phyloP scores from a whole-genome alignment of 1,140 invertebrate genomes.

The Nasonia vitripennis region DNA sequence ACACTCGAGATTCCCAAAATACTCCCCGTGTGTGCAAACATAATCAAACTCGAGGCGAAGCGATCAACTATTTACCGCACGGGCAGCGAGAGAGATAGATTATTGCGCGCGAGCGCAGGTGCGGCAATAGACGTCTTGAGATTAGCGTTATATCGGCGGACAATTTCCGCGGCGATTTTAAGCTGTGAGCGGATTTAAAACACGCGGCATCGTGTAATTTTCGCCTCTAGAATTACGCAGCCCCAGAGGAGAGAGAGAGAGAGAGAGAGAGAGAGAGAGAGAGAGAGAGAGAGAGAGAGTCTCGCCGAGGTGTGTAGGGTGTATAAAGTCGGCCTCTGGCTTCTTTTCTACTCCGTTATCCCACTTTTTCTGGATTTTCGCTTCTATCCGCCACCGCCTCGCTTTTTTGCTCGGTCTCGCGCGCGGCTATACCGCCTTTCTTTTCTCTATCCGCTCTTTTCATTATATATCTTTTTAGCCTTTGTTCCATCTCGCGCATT shows the following conservation, averaged over 20 bases:
- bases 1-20: not conserved
- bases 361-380: not conserved
- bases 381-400: not conserved
- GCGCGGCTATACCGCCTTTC: not conserved
- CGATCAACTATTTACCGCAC: not conserved
- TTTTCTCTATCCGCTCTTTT: not conserved
- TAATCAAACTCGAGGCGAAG: not conserved
- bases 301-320: too few species aligned
- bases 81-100: not conserved
- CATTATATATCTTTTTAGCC: not conserved
- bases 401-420: not conserved
- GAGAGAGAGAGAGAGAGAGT: too few species aligned
- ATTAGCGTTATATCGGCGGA: too few species aligned
- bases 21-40: not conserved
- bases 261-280: too few species aligned
- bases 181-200: too few species aligned
- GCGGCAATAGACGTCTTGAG: too few species aligned
- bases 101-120: not conserved
- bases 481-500: not conserved
- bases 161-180: not conserved
- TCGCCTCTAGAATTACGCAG: too few species aligned
- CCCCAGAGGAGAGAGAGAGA: too few species aligned
- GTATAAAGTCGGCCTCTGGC: too few species aligned
- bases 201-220: too few species aligned
- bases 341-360: not conserved